Evolutionary conservation across 2,113 vertebrate genomes (phyloP).

Genomic region (Cavia aperea): DNA sequence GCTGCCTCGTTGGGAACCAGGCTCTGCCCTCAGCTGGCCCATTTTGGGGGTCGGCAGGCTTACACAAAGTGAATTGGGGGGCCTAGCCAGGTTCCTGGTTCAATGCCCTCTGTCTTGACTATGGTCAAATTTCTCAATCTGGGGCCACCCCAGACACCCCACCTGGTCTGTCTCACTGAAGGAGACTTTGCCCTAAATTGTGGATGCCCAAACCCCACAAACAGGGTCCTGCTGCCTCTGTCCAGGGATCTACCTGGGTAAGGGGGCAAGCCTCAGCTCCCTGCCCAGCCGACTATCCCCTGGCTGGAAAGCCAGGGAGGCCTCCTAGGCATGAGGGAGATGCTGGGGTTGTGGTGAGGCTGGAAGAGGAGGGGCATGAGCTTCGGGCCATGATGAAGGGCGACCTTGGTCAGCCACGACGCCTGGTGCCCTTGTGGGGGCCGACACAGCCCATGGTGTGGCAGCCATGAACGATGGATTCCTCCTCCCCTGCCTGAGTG

Average conservation of each 20-base stretch:
- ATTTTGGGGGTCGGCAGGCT: not conserved
- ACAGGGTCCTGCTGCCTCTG: not conserved
- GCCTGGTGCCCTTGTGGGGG: not conserved
- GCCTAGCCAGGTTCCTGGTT: not conserved
- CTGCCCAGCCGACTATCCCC: not conserved
- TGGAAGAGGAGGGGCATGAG: not conserved
- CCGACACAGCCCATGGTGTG: not conserved
- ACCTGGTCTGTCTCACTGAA: no score
- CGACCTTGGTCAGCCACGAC: not conserved
- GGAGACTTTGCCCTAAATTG: no score
- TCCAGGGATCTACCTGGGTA: not conserved
- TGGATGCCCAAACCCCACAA: not conserved
- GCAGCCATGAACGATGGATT: slow-evolving; percentile 18
- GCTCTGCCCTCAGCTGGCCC: not conserved
- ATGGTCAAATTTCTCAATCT: no score
- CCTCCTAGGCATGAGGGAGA: not conserved
- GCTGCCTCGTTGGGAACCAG: no score
- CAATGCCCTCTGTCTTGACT: not conserved
- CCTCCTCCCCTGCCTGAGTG: slow-evolving; percentile 19
- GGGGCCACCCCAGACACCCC: rapidly evolving
- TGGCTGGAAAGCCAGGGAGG: not conserved
- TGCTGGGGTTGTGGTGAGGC: not conserved
- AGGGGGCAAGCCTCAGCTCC: not conserved
- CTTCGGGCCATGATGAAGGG: not conserved
- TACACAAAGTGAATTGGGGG: not conserved